Conservation (phyloP, 2,113 vertebrate species). For the Picathartes gymnocephalus region DNA sequence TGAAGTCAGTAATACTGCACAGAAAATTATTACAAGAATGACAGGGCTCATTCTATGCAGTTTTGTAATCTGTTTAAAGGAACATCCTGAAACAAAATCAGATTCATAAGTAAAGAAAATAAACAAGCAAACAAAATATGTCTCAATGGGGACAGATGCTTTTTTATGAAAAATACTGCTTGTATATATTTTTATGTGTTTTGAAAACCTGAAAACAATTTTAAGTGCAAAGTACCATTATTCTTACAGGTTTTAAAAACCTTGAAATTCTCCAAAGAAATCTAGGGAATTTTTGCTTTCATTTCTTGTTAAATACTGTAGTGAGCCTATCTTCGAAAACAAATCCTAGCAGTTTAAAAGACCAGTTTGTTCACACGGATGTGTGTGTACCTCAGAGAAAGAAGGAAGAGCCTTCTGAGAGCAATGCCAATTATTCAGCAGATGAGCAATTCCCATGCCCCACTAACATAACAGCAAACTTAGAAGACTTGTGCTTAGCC, state of each 20-base stretch:
- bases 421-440: neutral
- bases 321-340: neutral
- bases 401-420: neutral
- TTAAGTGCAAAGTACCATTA: neutral
- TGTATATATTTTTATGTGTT: neutral
- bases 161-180: neutral
- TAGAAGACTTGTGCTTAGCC: constrained; percentile 3
- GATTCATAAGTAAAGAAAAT: neutral
- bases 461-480: neutral
- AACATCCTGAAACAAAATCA: neutral
- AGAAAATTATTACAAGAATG: neutral
- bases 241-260: neutral
- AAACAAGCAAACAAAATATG: neutral
- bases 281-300: neutral
- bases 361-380: neutral
- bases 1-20: neutral
- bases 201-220: neutral
- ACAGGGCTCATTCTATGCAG: neutral
- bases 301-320: neutral
- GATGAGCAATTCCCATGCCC: neutral
- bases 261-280: neutral
- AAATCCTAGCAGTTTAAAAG: neutral
- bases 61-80: neutral
- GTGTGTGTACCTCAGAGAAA: neutral
- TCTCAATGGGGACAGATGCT: neutral